Evolutionary conservation across 92 coral and sea anemone species (phyloP).

Genomic region (Virgularia gustaviana): DNA sequence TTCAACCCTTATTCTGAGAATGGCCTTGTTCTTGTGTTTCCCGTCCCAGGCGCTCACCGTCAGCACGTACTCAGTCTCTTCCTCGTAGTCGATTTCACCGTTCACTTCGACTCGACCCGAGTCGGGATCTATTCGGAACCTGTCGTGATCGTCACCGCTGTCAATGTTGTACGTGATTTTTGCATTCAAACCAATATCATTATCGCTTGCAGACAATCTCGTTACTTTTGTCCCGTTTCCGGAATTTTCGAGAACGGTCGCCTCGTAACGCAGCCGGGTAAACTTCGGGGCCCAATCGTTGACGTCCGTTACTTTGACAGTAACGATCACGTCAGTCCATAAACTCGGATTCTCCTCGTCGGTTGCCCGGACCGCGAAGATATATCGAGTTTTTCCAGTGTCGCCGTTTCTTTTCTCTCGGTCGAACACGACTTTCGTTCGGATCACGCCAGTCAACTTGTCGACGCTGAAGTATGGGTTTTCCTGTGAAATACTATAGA

Average conservation of each 20-base stretch:
- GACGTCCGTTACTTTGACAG: slow-evolving; percentile 64
- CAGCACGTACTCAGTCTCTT: slow-evolving; percentile 60
- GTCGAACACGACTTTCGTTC: slow-evolving; percentile 68
- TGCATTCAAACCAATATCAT: slow-evolving; percentile 75
- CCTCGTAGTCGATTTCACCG: slow-evolving; percentile 67
- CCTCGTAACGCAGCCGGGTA: slow-evolving; percentile 54
- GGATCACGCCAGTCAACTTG: slow-evolving; percentile 57
- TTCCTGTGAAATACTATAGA: slow-evolving; percentile 52
- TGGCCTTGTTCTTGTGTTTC: slow-evolving; percentile 69
- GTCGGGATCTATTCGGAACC: slow-evolving; percentile 67
- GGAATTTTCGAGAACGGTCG: slow-evolving; percentile 62
- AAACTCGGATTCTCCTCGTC: slow-evolving; percentile 62
- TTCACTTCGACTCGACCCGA: slow-evolving; percentile 72
- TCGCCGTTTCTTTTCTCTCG: no score
- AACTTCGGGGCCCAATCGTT: slow-evolving; percentile 81
- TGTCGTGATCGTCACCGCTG: slow-evolving; percentile 65
- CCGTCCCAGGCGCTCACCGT: slow-evolving; percentile 77
- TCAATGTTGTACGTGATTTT: slow-evolving; percentile 69
- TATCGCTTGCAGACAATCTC: slow-evolving; percentile 68
- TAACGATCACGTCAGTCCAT: slow-evolving; percentile 49
- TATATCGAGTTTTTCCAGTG: slow-evolving; percentile 53
- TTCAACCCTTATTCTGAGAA: slow-evolving; percentile 54
- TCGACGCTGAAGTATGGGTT: slow-evolving; percentile 54
- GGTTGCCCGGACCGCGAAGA: slow-evolving; percentile 63
- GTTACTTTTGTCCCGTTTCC: slow-evolving; percentile 49